These are phyloP conservation scores for Orius insidiosus DNA, from an alignment of 1,140 invertebrate species.

Conservation along the genomic window DNA sequence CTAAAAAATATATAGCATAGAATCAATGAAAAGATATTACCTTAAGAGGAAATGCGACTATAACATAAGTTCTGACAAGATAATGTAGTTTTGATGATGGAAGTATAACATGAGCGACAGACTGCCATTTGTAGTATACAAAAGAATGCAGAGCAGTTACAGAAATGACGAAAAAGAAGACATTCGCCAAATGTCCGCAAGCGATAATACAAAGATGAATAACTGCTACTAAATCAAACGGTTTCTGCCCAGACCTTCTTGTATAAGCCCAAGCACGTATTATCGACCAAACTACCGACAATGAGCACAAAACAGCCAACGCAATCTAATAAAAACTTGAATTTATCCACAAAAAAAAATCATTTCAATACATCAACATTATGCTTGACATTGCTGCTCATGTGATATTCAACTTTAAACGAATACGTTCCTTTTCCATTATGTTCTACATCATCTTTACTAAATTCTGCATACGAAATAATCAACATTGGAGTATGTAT, in stretches of 20 bases:
- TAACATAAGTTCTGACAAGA: constrained; percentile 39
- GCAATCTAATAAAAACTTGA: constrained; percentile 35
- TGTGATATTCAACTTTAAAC: constrained; percentile 39
- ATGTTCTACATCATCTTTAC: constrained; percentile 27
- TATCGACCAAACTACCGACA: constrained; percentile 41
- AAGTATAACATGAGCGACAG: constrained; percentile 41
- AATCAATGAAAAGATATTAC: too few relatives aligned
- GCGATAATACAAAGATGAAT: constrained; percentile 43
- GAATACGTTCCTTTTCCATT: constrained; percentile 29
- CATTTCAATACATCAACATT: constrained; percentile 29
- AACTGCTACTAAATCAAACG: constrained; percentile 33
- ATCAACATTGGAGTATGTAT: constrained; percentile 39
- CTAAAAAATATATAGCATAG: constrained; percentile 24
- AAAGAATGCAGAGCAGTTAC: constrained; percentile 45
- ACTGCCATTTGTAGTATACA: constrained; percentile 53
- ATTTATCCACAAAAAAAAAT: neutral
- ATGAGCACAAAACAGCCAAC: constrained; percentile 37
- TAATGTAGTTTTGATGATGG: constrained; percentile 34
- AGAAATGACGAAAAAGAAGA: constrained; percentile 47
- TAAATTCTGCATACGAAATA: constrained; percentile 35
- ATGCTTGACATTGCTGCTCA: constrained; percentile 29
- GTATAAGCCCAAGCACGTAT: constrained; percentile 46
- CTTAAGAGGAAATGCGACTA: constrained; percentile 49
- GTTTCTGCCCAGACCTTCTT: constrained; percentile 29
- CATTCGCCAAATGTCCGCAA: constrained; percentile 43